Evolutionary conservation across 2,888 invertebrate species (phyloP).

Genomic region (Eristalis arbustorum): DNA sequence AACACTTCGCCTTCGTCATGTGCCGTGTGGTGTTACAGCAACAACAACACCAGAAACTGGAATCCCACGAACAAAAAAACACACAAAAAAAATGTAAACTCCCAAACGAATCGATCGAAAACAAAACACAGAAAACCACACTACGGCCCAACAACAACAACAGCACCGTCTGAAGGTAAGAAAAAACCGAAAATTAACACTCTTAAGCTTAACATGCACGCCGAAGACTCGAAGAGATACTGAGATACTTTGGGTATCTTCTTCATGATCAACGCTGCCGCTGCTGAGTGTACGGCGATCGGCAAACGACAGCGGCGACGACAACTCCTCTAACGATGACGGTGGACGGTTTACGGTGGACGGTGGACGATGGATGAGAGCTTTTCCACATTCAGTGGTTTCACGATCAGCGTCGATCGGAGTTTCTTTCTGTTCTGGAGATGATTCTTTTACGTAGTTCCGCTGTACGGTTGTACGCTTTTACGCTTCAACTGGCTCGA

Average conservation of each 20-base stretch:
- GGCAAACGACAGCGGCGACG: not conserved
- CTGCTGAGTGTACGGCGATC: not conserved
- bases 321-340: not conserved
- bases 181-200: constrained; percentile 38
- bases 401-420: not conserved
- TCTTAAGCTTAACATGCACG: constrained; percentile 56
- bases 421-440: not conserved
- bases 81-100: not conserved
- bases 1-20: constrained; percentile 11
- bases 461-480: no score
- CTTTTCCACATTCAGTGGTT: not conserved
- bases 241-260: constrained; percentile 64
- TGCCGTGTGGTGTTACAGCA: not conserved
- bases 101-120: not conserved
- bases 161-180: not conserved
- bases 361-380: not conserved
- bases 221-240: constrained; percentile 63
- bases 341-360: no score
- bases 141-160: not conserved
- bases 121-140: constrained; percentile 4
- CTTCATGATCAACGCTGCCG: constrained; percentile 51
- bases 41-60: constrained; percentile 19
- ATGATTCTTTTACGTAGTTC: not conserved
- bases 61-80: not conserved
- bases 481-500: not conserved